Base-by-base conservation (phyloP, 2,113 vertebrate genomes). In the Ciconia boyciana region DNA sequence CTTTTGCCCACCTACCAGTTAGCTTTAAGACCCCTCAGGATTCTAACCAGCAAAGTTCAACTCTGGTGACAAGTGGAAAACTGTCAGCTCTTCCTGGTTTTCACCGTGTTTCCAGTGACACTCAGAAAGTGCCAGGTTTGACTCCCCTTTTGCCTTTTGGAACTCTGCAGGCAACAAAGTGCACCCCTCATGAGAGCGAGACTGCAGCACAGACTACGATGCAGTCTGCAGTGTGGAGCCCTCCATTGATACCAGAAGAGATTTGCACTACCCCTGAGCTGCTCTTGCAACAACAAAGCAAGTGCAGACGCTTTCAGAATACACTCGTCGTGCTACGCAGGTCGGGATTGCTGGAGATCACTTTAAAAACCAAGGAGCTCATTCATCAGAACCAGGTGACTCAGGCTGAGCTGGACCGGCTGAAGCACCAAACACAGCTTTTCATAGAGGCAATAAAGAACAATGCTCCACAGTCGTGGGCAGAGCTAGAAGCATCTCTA, bases 301-400 rank as follows among this genome's bases (percentile, higher is more conserved):
- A 98, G 86, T 98, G 95, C 71, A 98, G 98, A 52, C 98, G 99
- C 81, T 99, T 99, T 97, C 98, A 99, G 97, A 99, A 99, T 39
- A 99, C 99, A 0, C 98, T 99, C 9, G 99, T 99, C 9, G 98
- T 99, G 76, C 98, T 99, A 3, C 98, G 98, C 89, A 98, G 97
- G 57, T 99, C 99, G 0, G 99, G 99, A 3, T 89, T 99, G 96
- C 98, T 99, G 94, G 99, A 98, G 62, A 99, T 99, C 96, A 99
- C 99, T 39, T 96, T 99, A 97, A 99, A 99, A 94, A 99, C 98
- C n/a, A 99, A 99, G 98, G 99, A 99, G 95, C 94, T 99, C 83
- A 99, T 99, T 83, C 98, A 98, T 78, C 99, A 99, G 93, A 99
- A 99, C 95, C 99, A 98, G 65, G 98, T 98, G 83, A 99, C 99